Conservation (phyloP, 2,113 vertebrate genomes). For the Pelodiscus sinensis region DNA sequence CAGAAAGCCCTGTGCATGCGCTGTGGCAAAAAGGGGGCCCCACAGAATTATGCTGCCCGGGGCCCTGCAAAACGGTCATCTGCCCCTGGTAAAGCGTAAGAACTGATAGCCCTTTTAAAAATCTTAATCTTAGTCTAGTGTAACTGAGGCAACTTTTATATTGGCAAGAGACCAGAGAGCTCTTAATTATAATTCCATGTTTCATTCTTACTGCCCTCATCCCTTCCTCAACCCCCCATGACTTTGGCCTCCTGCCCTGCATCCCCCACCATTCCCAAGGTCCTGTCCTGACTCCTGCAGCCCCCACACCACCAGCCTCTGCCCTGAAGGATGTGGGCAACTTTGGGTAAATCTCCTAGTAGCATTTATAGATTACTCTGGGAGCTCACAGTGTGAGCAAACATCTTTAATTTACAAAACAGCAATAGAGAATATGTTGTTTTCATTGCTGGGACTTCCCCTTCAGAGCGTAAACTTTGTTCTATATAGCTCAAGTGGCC, state of each 20-base stretch:
- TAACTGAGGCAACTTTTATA: neutral
- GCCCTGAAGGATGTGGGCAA: too few relatives aligned
- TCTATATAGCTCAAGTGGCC: neutral
- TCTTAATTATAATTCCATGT: neutral
- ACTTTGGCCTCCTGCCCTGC: too few relatives aligned
- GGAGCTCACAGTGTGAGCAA: neutral
- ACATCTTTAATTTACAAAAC: neutral
- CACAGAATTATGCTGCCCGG: too few relatives aligned
- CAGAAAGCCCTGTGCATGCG: too few relatives aligned
- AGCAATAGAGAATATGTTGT: neutral
- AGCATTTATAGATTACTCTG: neutral
- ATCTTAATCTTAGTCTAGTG: neutral
- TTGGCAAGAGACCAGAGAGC: neutral
- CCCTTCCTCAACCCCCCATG: too few relatives aligned
- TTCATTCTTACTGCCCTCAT: neutral
- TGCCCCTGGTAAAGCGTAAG: neutral
- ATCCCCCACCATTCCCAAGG: too few relatives aligned
- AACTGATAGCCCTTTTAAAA: neutral
- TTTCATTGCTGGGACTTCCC: neutral
- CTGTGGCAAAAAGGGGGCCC: too few relatives aligned
- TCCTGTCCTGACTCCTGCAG: too few relatives aligned
- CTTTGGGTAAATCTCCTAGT: too few relatives aligned
- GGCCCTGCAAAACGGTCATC: too few relatives aligned
- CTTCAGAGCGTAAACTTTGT: neutral
- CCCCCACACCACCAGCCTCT: too few relatives aligned